These are phyloP conservation scores for Andinoacara biseriatus DNA, from an alignment of 2,113 vertebrate species.

Conservation along the genomic window DNA sequence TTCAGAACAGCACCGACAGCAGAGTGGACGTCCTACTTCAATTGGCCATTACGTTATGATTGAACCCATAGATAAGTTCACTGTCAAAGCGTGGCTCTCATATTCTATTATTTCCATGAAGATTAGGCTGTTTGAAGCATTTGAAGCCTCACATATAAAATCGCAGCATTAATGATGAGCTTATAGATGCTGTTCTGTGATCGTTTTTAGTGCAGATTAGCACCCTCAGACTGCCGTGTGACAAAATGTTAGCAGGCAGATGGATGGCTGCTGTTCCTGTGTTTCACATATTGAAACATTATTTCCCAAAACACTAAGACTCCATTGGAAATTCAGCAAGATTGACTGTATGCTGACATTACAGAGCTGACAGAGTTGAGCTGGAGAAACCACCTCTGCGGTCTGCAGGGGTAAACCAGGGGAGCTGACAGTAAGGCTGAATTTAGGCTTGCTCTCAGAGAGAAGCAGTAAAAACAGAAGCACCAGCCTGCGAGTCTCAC, in stretches of 20 bases:
- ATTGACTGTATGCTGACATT: neutral
- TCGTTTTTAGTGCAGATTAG: neutral
- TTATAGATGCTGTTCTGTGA: neutral
- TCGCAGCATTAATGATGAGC: neutral
- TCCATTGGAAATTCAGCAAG: neutral
- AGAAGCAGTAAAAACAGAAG: neutral
- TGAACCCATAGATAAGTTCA: neutral
- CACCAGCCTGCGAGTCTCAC: neutral
- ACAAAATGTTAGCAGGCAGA: neutral
- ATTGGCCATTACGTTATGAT: constrained; percentile 1
- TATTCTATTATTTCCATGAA: neutral
- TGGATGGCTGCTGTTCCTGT: neutral
- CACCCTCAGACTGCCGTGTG: neutral
- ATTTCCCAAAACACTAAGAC: neutral
- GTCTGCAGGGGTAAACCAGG: neutral
- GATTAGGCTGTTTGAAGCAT: neutral
- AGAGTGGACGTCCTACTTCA: constrained; percentile 13
- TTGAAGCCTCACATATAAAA: neutral
- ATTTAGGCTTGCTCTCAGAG: neutral
- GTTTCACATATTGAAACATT: neutral
- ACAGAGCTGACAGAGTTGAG: neutral
- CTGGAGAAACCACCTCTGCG: neutral
- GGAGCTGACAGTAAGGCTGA: neutral
- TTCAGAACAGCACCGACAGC: neutral
- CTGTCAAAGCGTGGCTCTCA: neutral